phyloP scores from a whole-genome alignment of 2,113 vertebrate genomes.

The Dryoscopus gambensis region DNA sequence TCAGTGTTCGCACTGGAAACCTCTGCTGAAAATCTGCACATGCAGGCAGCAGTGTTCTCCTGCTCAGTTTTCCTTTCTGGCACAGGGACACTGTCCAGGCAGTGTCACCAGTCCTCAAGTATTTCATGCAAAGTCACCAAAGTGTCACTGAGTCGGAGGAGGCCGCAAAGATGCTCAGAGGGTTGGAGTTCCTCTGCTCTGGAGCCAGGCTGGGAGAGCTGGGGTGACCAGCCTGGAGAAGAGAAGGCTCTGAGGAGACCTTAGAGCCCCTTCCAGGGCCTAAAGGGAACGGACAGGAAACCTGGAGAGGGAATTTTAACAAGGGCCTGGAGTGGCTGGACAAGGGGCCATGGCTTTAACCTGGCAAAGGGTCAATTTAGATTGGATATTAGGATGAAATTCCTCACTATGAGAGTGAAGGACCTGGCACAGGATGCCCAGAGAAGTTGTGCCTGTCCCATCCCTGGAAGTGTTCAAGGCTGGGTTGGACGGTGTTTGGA shows the following conservation, averaged over 20 bases:
- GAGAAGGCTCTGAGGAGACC: background rate
- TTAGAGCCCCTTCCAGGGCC: background rate
- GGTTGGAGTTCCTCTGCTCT: background rate
- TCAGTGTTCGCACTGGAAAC: background rate
- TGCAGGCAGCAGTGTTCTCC: background rate
- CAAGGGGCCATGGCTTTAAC: background rate
- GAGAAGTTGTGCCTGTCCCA: background rate
- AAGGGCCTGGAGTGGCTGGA: background rate
- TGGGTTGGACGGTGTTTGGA: background rate
- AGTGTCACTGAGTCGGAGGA: background rate
- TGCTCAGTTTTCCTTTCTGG: background rate
- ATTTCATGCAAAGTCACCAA: background rate
- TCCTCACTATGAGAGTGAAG: background rate
- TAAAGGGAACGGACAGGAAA: fast-evolving
- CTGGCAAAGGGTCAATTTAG: background rate
- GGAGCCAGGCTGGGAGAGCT: background rate
- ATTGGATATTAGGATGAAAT: background rate
- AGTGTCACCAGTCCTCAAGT: background rate
- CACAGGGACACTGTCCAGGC: background rate
- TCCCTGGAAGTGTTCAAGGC: background rate
- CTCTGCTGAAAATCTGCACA: background rate
- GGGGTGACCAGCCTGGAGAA: background rate
- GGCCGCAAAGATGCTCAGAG: background rate
- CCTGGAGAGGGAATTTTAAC: background rate
- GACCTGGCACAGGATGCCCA: background rate